Percentiles rank a stretch among this genome's conserved stretches.
Conservation (phyloP, 2,797 vertebrate species). For the Salarias fasciatus region DNA sequence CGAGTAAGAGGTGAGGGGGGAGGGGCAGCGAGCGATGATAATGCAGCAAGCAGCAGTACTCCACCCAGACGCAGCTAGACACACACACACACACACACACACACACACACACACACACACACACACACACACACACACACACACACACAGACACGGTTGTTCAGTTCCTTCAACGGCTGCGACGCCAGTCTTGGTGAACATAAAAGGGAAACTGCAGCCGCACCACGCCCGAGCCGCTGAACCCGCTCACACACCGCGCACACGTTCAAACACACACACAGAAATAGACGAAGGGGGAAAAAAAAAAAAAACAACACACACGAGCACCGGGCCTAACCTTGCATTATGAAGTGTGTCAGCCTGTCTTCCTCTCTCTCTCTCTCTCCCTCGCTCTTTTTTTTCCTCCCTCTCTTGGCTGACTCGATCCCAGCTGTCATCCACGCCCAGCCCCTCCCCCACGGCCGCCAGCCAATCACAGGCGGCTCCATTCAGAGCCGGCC, state of each 20-base stretch:
- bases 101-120: conserved; percentile 50
- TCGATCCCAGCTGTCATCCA: conserved; percentile 86
- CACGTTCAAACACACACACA: conserved; percentile 57
- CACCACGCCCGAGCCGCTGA: conserved; percentile 73
- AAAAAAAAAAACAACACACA: conserved; percentile 66
- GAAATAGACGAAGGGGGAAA: conserved; percentile 28
- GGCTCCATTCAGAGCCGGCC: conserved; percentile 69
- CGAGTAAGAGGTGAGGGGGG: conserved; percentile 80
- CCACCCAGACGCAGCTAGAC: conserved; percentile 82
- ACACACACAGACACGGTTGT: conserved; percentile 55
- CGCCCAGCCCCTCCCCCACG: conserved; percentile 80
- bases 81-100: conserved; percentile 60
- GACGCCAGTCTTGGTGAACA: conserved; percentile 57
- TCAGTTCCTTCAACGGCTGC: conserved; percentile 78
- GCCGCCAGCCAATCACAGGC: conserved; percentile 74
- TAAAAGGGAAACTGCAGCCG: conserved; percentile 66
- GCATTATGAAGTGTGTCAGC: conserved; percentile 86
- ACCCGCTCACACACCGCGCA: conserved; percentile 55
- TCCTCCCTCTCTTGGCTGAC: conserved; percentile 80
- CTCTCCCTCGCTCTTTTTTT: conserved; percentile 73
- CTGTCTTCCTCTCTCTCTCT: conserved; percentile 81
- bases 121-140: conserved; percentile 52
- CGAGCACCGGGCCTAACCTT: conserved; percentile 82
- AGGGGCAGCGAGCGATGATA: conserved; percentile 83
- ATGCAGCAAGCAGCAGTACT: conserved; percentile 85